These are phyloP conservation scores for Karalla daura DNA, from an alignment of 2,797 vertebrate genomes.

Conservation along the genomic window DNA sequence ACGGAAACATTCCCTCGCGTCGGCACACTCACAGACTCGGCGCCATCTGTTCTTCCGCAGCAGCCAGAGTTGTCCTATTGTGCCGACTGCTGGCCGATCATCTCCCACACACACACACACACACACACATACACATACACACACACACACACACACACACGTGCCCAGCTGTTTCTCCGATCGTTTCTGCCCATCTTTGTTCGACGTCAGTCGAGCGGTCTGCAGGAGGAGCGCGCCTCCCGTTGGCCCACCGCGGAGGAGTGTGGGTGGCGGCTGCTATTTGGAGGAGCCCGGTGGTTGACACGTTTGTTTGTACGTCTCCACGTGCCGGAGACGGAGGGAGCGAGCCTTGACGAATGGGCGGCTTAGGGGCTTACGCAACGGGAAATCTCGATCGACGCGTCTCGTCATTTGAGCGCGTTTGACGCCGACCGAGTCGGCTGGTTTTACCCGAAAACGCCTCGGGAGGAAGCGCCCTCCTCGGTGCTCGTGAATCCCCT, in stretches of 20 bases:
- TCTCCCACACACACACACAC: not conserved
- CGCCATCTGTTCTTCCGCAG: constrained; percentile 47
- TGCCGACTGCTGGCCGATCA: constrained; percentile 20
- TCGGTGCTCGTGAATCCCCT: too few species aligned
- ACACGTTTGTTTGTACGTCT: not conserved
- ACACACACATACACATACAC: not conserved
- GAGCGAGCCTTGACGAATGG: not conserved
- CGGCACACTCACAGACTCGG: constrained; percentile 59
- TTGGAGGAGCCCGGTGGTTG: not conserved
- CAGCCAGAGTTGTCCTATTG: constrained; percentile 27
- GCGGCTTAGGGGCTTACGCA: not conserved
- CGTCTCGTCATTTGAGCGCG: not conserved
- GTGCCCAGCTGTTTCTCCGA: not conserved
- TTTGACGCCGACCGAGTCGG: too few species aligned
- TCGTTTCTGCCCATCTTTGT: constrained; percentile 15
- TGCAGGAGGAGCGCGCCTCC: too few species aligned
- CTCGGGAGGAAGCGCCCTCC: too few species aligned
- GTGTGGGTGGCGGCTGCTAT: constrained; percentile 12
- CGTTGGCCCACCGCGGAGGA: constrained; percentile 3
- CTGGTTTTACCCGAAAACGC: too few species aligned
- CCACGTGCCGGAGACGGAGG: not conserved
- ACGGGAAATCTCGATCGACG: not conserved
- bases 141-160: not conserved
- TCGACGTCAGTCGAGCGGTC: too few species aligned
- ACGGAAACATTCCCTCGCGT: constrained; percentile 34